phyloP scores from a whole-genome alignment of 2,888 invertebrate species.

The Zygaena filipendulae region DNA sequence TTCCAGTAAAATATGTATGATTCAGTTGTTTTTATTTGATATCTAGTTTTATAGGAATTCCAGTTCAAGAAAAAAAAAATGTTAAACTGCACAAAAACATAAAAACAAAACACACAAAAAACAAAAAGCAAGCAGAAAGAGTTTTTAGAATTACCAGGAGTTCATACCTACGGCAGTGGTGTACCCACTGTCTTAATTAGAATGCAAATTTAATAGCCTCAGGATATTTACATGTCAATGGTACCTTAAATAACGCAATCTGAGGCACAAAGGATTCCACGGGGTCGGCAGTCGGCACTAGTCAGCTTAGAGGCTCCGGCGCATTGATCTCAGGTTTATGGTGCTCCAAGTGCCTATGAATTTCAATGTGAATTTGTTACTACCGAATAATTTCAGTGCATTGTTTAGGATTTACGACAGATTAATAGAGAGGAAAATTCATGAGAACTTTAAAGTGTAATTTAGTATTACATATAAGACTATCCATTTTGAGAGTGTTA shows the following conservation, averaged over 20 bases:
- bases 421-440: too few relatives aligned
- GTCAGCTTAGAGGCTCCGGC: conserved; percentile 31
- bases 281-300: conserved; percentile 14
- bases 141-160: neutral
- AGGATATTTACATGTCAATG: conserved; percentile 65
- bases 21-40: too few relatives aligned
- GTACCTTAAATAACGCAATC: conserved; percentile 54
- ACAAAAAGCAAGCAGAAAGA: conserved; percentile 21
- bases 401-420: too few relatives aligned
- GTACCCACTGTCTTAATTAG: conserved; percentile 51
- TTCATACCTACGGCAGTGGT: neutral
- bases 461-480: too few relatives aligned
- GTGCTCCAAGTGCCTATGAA: conserved; percentile 32
- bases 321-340: conserved; percentile 42
- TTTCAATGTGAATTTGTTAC: conserved; percentile 28
- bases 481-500: too few relatives aligned
- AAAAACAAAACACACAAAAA: too few relatives aligned
- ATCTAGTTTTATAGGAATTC: too few relatives aligned
- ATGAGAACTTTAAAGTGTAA: too few relatives aligned
- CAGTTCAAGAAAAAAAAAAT: too few relatives aligned
- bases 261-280: conserved; percentile 45
- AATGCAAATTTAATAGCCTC: conserved; percentile 65
- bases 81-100: too few relatives aligned
- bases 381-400: too few relatives aligned
- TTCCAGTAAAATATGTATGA: too few relatives aligned